Base-by-base conservation (phyloP, 2,113 vertebrate genomes). In the Rhinoptilus africanus region DNA sequence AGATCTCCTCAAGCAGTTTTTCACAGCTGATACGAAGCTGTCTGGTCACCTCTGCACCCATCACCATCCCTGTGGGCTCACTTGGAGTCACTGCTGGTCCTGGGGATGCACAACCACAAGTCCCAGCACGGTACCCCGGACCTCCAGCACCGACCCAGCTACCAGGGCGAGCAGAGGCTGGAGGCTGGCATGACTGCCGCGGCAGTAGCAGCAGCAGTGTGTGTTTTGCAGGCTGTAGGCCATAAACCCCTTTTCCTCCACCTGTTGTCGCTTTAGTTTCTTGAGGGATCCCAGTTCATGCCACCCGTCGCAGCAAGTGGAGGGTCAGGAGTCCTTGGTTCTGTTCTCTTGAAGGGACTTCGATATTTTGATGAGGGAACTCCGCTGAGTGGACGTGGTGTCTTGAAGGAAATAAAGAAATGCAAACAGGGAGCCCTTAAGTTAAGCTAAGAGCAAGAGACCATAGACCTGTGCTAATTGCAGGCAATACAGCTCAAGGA, bases 61-160 rank as follows among this genome's bases (percentile, higher is more conserved):
- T 45, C 0, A 0, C 5, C 0, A 12, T 66, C 27, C 32, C 35
- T 78, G 77, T 13, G 24, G 39, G 35, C 43, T 95, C 43, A 32
- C 13, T n/a, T 64, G 48, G 39, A 57, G 37, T 48, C 54, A 9
- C 19, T 87, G 3, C 26, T 47, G 20, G 5, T 77, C 59, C 47
- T 5, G 2, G 37, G 37, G 4, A 35, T 57, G 69, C 39, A 32
- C 24, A 66, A 7, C 51, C 32, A 50, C 0, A 0, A 71, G n/a
- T 45, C 32, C 39, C 39, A 62, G 35, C 51, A 39, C 0, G 2
- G 5, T 12, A 3, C 8, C 18, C 35, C 3, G 2, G 48, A 35
- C 8, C 32, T 71, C 24, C 73, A 78, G 48, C 66, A n/a, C 37
- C 5, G 2, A 3, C 56, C 12, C 51, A 39, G 57, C 37, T 67